Evolutionary conservation across 2,113 vertebrate species (phyloP).

Genomic region (Porphyrio hochstetteri): DNA sequence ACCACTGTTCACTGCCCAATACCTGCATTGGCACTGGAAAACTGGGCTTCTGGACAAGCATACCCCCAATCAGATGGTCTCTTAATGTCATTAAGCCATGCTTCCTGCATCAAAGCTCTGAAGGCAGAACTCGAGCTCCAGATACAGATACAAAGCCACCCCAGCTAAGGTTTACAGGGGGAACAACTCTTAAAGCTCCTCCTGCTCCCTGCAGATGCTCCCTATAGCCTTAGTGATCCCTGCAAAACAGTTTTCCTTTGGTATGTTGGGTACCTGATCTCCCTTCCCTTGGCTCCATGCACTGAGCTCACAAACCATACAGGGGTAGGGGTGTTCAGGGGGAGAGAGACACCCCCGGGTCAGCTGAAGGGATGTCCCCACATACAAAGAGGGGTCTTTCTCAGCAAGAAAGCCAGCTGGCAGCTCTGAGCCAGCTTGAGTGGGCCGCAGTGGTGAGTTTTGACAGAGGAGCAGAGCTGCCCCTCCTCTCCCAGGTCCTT

Average conservation of each 20-base stretch:
- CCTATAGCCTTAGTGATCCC: no score
- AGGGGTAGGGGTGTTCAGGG: neutral
- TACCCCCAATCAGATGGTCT: fast-evolving
- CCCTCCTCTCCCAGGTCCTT: neutral
- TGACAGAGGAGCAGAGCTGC: neutral
- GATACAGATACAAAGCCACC: neutral
- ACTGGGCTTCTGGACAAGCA: neutral
- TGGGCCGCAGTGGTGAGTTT: neutral
- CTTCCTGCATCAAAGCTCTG: neutral
- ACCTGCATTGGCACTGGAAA: fast-evolving
- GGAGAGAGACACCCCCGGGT: neutral
- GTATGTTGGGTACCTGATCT: neutral
- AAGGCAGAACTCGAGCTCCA: neutral
- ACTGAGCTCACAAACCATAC: neutral
- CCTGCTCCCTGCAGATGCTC: neutral
- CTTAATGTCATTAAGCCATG: neutral
- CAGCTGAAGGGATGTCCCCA: no score
- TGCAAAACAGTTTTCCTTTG: neutral
- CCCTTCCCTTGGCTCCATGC: neutral
- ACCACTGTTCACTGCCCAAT: fast-evolving
- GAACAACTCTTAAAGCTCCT: neutral
- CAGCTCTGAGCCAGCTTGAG: neutral
- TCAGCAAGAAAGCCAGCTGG: neutral
- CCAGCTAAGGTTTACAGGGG: neutral
- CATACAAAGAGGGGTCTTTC: neutral